Evolutionary conservation across 1,140 invertebrate species (phyloP), one percentile per base, ranked within the genome.

Genomic region (Reticulitermes speratus): DNA sequence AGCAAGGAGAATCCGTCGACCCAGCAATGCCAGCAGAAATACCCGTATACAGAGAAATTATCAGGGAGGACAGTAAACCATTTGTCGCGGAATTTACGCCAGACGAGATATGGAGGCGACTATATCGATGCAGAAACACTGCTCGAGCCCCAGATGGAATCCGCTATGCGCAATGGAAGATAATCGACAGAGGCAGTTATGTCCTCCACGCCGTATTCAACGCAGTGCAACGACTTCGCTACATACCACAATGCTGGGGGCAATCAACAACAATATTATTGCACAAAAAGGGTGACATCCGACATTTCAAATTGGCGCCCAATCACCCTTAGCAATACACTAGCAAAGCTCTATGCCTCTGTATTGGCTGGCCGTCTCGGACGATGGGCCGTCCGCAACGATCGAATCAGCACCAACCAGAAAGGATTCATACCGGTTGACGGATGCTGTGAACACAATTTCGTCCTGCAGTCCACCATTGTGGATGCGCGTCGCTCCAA

Each of bases 261-360:
- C 45, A 44, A 8, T 87, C 88, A 12, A 75, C 16, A 14, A n/a
- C n/a, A n/a, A n/a, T n/a, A n/a, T 59, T 52, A 2, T 12, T 52
- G 8, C 16, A 52, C 16, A 52, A 52, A 52, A 52, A 87, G 19
- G 87, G 85, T n/a, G 83, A 88, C 44, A 23, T 69, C 38, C 23
- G 83, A 86, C 32, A 25, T 86, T 0, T 82, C 44, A 16, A 88
- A 87, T 82, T 88, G 87, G 86, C 44, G 88, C 6, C 85, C 88
- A 7, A 87, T 88, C 23, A 48, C 75, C 11, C 83, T 88, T 2
- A 82, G 44, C 23, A 87, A 87, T 44, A 85, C 85, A 12, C 84
- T 87, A 45, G 85, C 69, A 30, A 88, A 88, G 75, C 19, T 87
- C 3, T 88, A 87, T 83, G n/a, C 86, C 7, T 81, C 55, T 0